A percentile compares a stretch with the other conserved stretches of the same genome.
phyloP scores from a whole-genome alignment of 2,888 invertebrate species.

The Drosophila affinis region DNA sequence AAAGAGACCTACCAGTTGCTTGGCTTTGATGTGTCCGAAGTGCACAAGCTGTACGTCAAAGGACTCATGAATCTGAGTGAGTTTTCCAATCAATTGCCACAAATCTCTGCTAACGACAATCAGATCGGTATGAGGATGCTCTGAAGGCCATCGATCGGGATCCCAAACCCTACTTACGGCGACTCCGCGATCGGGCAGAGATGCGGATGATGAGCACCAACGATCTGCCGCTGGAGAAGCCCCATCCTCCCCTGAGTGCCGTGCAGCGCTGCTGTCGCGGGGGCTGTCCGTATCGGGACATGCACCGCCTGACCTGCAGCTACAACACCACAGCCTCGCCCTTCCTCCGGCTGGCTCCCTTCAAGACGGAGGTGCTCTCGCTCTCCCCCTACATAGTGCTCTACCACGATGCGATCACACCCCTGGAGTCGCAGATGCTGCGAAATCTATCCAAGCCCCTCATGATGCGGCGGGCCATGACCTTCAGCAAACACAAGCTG shows the following conservation, averaged over 20 bases:
- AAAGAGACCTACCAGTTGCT: neutral
- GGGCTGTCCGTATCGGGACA: neutral
- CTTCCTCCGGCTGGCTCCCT: constrained; percentile 68
- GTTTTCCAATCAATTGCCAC: neutral
- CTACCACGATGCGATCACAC: constrained; percentile 85
- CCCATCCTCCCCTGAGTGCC: neutral
- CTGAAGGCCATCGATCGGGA: neutral
- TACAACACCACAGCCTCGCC: constrained; percentile 45
- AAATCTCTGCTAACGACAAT: neutral
- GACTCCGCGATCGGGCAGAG: neutral
- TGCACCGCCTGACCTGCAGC: constrained; percentile 46
- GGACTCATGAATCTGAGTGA: neutral
- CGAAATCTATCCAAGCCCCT: constrained; percentile 75
- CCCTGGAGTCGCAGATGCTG: constrained; percentile 82
- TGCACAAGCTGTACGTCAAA: neutral
- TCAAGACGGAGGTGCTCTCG: constrained; percentile 85
- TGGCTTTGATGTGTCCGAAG: neutral
- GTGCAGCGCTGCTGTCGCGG: neutral
- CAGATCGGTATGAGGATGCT: neutral
- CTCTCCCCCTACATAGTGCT: constrained; percentile 85
- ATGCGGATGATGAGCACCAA: neutral
- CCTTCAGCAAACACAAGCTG: constrained; percentile 88
- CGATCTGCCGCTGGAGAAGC: neutral
- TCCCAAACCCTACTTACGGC: neutral
- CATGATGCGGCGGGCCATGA: constrained; percentile 81